Percentiles rank a stretch among this genome's conserved stretches.
These are phyloP conservation scores for Drymodes brunneopygia DNA, from an alignment of 2,113 vertebrate species.

Conservation along the genomic window DNA sequence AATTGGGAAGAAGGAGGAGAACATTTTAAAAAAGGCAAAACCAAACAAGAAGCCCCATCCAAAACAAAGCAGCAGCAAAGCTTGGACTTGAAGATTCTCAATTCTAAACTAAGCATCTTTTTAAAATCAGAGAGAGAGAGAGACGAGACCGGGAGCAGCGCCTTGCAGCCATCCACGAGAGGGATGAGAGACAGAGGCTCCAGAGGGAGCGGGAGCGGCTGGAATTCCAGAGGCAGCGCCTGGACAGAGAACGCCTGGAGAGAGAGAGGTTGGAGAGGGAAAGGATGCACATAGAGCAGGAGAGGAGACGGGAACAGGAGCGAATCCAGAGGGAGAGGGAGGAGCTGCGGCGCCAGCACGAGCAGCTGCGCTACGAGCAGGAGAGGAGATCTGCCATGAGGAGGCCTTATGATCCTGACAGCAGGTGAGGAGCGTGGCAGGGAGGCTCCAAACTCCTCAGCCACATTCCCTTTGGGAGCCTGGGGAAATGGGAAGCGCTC, in stretches of 20 bases:
- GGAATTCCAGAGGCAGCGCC: conserved; percentile 86
- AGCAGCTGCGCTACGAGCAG: conserved; percentile 90
- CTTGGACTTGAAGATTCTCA: background rate
- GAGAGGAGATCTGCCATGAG: conserved; percentile 80
- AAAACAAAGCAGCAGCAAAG: background rate
- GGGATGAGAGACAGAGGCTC: conserved; percentile 85
- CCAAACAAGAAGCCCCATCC: background rate
- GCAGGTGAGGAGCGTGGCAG: conserved; percentile 63
- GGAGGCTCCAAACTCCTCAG: background rate
- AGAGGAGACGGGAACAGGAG: conserved; percentile 90
- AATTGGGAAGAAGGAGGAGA: background rate
- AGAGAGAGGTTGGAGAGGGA: conserved; percentile 90
- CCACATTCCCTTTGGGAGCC: background rate
- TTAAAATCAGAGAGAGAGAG: conserved; percentile 72
- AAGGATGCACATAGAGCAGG: conserved; percentile 88
- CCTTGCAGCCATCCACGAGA: conserved; percentile 83
- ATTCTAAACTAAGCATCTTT: background rate
- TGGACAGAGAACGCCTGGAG: conserved; percentile 89
- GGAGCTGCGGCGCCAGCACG: conserved; percentile 90
- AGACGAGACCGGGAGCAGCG: conserved; percentile 86
- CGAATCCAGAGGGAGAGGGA: conserved; percentile 91
- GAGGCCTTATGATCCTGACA: conserved; percentile 83
- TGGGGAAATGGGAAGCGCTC: no score
- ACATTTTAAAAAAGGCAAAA: no score
- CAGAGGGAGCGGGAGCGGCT: conserved; percentile 84